Conservation (phyloP, 2,797 vertebrate species). For the Sternarchorhynchus goeldii region DNA sequence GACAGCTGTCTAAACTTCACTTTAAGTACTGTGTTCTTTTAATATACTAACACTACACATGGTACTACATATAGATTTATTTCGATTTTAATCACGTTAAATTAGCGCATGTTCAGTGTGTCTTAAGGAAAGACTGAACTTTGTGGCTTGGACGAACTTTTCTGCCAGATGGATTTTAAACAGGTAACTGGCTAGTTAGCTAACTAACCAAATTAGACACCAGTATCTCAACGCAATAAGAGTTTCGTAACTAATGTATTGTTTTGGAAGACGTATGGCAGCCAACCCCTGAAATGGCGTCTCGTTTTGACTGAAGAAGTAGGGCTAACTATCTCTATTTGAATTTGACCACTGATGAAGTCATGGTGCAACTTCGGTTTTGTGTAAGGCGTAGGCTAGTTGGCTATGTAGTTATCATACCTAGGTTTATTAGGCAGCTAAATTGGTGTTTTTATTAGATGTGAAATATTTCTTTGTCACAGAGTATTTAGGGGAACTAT, state of each 20-base stretch:
- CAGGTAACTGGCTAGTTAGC: neutral
- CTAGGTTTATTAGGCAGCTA: neutral
- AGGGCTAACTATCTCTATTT: neutral
- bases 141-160: neutral
- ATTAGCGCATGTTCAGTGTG: too few relatives aligned
- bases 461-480: too few relatives aligned
- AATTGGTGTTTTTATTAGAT: too few relatives aligned
- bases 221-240: constrained; percentile 9
- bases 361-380: neutral
- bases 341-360: constrained; percentile 2
- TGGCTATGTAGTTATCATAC: too few relatives aligned
- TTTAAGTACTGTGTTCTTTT: too few relatives aligned
- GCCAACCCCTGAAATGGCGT: neutral
- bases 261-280: neutral
- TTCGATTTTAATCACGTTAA: neutral
- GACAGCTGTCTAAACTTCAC: too few relatives aligned
- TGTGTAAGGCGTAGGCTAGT: neutral
- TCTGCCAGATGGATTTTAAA: constrained; percentile 8
- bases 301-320: neutral
- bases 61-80: too few relatives aligned
- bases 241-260: neutral
- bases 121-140: neutral
- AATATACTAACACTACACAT: too few relatives aligned
- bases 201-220: neutral
- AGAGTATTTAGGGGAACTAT: neutral